Evolutionary conservation across 2,797 vertebrate species (phyloP).

Genomic region (Acanthopagrus latus): DNA sequence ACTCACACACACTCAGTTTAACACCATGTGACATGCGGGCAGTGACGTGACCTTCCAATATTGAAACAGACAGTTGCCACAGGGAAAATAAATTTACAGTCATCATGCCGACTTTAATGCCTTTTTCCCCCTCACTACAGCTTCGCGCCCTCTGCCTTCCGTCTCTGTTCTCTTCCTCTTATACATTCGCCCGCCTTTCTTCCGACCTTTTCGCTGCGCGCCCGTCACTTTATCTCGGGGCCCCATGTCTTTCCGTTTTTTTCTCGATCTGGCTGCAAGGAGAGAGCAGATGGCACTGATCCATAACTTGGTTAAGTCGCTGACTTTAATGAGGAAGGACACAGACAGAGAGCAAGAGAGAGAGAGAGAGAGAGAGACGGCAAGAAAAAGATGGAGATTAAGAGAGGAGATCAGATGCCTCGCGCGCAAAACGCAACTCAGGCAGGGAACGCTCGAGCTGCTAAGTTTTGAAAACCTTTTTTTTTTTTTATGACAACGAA

Average conservation of each 20-base stretch:
- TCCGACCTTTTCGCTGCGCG: constrained; percentile 32
- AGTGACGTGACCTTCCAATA: constrained; percentile 59
- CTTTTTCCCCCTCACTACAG: not conserved
- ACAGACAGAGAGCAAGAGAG: constrained; percentile 5
- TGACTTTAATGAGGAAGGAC: constrained; percentile 67
- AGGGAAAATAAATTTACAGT: constrained; percentile 57
- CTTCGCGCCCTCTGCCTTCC: constrained; percentile 10
- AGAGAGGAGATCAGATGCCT: constrained; percentile 26
- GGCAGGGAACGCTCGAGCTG: constrained; percentile 9
- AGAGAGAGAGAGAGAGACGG: constrained; percentile 31
- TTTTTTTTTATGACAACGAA: constrained; percentile 10
- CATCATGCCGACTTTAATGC: constrained; percentile 34
- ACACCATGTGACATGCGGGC: constrained; percentile 59
- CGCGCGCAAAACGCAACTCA: constrained; percentile 23
- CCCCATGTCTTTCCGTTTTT: constrained; percentile 39
- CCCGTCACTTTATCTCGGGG: constrained; percentile 42
- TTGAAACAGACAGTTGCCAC: constrained; percentile 54
- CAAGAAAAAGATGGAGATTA: constrained; percentile 38
- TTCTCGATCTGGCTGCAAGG: constrained; percentile 47
- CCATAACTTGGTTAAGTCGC: constrained; percentile 71
- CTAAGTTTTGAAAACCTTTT: not conserved
- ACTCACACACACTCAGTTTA: constrained; percentile 40
- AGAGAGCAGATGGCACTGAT: constrained; percentile 74
- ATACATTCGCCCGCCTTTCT: constrained; percentile 6
- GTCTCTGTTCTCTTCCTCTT: constrained; percentile 13